Evolutionary conservation across 30 jellyfish, hydroid and myxozoan species (phyloP).

Genomic region (Cassiopea xamachana): DNA sequence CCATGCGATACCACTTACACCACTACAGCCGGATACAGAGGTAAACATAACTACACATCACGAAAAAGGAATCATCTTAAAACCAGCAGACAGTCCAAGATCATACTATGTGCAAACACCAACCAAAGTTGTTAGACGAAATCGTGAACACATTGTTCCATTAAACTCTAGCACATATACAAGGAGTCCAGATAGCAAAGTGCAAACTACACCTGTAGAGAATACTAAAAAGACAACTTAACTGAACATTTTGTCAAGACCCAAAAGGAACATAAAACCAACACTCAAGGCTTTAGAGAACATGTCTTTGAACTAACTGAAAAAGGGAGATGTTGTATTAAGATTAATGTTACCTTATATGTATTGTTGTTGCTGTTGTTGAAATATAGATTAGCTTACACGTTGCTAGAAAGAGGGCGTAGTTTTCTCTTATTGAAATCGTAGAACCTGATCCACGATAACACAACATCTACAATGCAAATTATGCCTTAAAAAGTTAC

Average conservation of each 20-base stretch:
- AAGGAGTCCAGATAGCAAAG: conserved; percentile 21
- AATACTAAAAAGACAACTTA: conserved; percentile 34
- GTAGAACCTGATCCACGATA: no score
- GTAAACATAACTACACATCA: conserved; percentile 42
- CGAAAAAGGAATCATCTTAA: conserved; percentile 46
- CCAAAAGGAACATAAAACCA: not conserved
- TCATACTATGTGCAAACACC: conserved; percentile 60
- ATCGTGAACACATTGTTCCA: conserved; percentile 58
- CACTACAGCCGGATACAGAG: conserved; percentile 34
- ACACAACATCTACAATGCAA: no score
- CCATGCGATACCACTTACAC: conserved; percentile 32
- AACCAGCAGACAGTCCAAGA: conserved; percentile 48
- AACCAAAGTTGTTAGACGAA: conserved; percentile 44
- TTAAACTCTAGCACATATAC: conserved; percentile 19
- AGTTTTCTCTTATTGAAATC: no score
- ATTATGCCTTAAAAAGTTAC: no score
- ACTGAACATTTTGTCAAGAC: conserved; percentile 61
- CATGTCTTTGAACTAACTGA: no score
- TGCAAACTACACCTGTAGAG: conserved; percentile 16
- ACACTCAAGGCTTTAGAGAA: no score
- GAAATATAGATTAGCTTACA: no score
- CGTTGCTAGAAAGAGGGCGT: no score
- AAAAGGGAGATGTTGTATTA: no score
- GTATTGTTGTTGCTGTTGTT: no score
- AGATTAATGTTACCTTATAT: no score